These are phyloP conservation scores for Patella ulyssiponensis DNA, from an alignment of 2,888 invertebrate genomes.

Conservation along the genomic window DNA sequence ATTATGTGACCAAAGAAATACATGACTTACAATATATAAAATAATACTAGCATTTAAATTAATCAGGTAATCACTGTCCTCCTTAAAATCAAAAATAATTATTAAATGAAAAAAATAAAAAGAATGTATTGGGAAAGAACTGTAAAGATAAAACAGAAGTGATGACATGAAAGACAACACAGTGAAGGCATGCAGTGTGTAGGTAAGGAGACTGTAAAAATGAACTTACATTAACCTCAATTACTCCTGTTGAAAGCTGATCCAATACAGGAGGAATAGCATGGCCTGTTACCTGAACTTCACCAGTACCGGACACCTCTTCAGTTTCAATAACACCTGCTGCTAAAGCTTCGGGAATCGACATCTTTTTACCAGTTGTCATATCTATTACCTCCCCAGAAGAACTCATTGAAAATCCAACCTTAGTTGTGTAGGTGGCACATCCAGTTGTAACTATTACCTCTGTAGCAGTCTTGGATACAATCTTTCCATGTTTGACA, in stretches of 20 bases:
- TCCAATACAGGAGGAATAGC: constrained; percentile 9
- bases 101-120: not conserved
- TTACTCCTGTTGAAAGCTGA: constrained; percentile 15
- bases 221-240: not conserved
- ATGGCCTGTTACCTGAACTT: constrained; percentile 30
- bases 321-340: constrained; percentile 83
- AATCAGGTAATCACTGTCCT: constrained; percentile 9
- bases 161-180: no score
- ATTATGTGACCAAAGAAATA: not conserved
- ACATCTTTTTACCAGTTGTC: constrained; percentile 83
- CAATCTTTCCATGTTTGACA: constrained; percentile 46
- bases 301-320: constrained; percentile 28
- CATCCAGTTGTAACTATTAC: constrained; percentile 49
- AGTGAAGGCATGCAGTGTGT: no score
- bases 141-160: not conserved
- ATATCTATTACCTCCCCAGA: constrained; percentile 89
- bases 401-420: constrained; percentile 56
- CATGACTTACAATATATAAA: constrained; percentile 6
- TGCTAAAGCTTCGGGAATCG: constrained; percentile 84
- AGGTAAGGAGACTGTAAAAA: not conserved
- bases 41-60: not conserved
- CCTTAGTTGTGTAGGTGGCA: constrained; percentile 56
- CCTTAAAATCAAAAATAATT: constrained; percentile 10
- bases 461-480: constrained; percentile 57
- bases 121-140: constrained; percentile 16